A percentile compares a stretch with the other conserved stretches of the same genome.
These are phyloP conservation scores for Antedon mediterranea DNA, from an alignment of 53 echinoderm and acorn worm genomes.

Conservation along the genomic window DNA sequence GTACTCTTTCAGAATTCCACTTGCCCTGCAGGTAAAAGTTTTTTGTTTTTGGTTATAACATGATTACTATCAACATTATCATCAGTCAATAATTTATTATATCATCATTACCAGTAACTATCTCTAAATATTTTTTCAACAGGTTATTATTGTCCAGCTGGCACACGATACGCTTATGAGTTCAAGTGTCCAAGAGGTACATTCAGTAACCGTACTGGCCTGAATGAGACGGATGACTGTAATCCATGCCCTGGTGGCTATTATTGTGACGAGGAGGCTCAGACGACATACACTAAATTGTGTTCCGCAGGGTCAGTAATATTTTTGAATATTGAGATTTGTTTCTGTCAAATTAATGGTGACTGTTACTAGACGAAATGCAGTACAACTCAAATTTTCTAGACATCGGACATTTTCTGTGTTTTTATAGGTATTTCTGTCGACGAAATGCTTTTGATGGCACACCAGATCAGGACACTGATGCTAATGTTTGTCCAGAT, in stretches of 20 bases:
- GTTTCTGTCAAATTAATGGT: no score
- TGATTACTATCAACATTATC: no score
- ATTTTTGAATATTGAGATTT: no score
- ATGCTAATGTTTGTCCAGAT: slow-evolving; percentile 61
- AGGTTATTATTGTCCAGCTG: slow-evolving; percentile 84
- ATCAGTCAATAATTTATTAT: no score
- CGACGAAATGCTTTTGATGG: slow-evolving; percentile 34
- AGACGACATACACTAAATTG: slow-evolving; percentile 52
- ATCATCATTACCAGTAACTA: no score
- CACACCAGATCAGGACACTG: slow-evolving; percentile 37
- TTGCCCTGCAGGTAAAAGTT: slow-evolving; percentile 57
- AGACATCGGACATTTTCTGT: not conserved
- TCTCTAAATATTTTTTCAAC: no score
- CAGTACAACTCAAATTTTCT: no score
- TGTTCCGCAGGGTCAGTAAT: slow-evolving; percentile 82
- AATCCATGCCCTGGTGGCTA: slow-evolving; percentile 81
- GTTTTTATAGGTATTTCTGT: slow-evolving; percentile 41
- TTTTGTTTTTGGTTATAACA: no score
- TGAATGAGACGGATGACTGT: slow-evolving; percentile 52
- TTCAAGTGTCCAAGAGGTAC: slow-evolving; percentile 82
- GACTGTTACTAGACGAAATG: no score
- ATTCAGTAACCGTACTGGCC: slow-evolving; percentile 78
- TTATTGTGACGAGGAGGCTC: slow-evolving; percentile 66
- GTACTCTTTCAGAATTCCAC: slow-evolving; percentile 68
- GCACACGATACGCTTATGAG: slow-evolving; percentile 59